phyloP scores from a whole-genome alignment of 2,888 invertebrate genomes.

The Phaonia tiefii region DNA sequence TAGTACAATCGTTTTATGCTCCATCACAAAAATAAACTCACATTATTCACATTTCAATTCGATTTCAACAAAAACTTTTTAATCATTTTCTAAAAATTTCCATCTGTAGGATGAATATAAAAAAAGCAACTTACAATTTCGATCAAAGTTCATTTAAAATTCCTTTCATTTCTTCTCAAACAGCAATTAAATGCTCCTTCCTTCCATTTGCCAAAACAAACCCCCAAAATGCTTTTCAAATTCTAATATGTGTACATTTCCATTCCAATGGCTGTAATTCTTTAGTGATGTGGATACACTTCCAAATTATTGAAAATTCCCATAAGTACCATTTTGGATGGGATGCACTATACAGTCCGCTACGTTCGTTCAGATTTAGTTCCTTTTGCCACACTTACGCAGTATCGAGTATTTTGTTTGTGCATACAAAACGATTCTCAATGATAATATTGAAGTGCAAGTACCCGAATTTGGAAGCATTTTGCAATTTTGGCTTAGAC shows the following conservation, averaged over 20 bases:
- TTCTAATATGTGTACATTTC: conserved; percentile 7
- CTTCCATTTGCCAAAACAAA: not conserved
- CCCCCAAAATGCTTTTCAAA: not conserved
- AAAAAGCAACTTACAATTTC: conserved; percentile 25
- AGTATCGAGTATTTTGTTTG: not conserved
- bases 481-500: conserved; percentile 51
- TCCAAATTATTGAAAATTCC: conserved; percentile 58
- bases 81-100: not conserved
- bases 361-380: not conserved
- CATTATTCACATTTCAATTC: conserved; percentile 1
- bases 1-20: too few relatives aligned
- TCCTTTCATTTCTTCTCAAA: conserved; percentile 32
- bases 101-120: too few relatives aligned
- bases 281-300: conserved; percentile 20
- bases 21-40: not conserved
- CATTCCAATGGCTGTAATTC: conserved; percentile 18
- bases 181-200: conserved; percentile 24
- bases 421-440: conserved; percentile 1
- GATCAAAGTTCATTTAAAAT: conserved; percentile 40
- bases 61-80: not conserved
- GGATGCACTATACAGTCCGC: conserved; percentile 9
- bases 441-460: conserved; percentile 19
- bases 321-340: conserved; percentile 55
- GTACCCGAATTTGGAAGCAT: conserved; percentile 38
- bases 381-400: not conserved